Base-by-base conservation (phyloP, 2,888 invertebrate genomes). In the Steinernema carpocapsae region DNA sequence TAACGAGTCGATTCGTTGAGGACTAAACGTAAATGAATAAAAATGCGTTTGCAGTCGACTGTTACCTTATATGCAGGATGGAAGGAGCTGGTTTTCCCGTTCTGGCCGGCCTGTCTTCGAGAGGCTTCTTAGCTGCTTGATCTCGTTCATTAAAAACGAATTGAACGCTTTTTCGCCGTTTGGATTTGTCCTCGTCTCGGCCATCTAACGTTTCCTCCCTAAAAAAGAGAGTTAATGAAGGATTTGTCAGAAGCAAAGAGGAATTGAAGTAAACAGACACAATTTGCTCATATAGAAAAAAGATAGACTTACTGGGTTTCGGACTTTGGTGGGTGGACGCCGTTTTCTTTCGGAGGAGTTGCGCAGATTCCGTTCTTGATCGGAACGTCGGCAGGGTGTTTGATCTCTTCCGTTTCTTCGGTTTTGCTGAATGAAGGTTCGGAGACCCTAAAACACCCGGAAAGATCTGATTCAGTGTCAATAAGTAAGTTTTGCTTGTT, bases 111-210 rank as follows among this genome's bases (percentile, higher is more conserved):
- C 64, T 29, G 1, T 64, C 64, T 32, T 32, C 32, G 1, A 29
- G 32, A 1, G 37, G 14, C 19, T 32, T 64, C 32, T 32, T 29
- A 1, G 32, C 17, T 37, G 17, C 29, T 37, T 64, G 52, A 19
- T 37, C 64, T 26, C 4, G 24, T 64, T 32, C 32, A 22, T 64
- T 64, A 7, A 64, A 26, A 12, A 32, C 29, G 32, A 64, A 64
- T 64, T 64, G 64, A 2, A 64, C 64, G 64, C 64, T 64, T 64
- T 64, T 64, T 26, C 64, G 29, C 3, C 64, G 12, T 32, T 64
- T 64, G 1, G 64, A 17, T 17, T 64, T 64, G 17, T 64, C 64
- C 1, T 64, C 32, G 17, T 64, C 37, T 4, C n/a, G 26, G 7
- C 17, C 3, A 29, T 64, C 64, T 1, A 64, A 17, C 1, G 32